phyloP scores from a whole-genome alignment of 2,888 invertebrate species.

The Alviniconcha strummeri region DNA sequence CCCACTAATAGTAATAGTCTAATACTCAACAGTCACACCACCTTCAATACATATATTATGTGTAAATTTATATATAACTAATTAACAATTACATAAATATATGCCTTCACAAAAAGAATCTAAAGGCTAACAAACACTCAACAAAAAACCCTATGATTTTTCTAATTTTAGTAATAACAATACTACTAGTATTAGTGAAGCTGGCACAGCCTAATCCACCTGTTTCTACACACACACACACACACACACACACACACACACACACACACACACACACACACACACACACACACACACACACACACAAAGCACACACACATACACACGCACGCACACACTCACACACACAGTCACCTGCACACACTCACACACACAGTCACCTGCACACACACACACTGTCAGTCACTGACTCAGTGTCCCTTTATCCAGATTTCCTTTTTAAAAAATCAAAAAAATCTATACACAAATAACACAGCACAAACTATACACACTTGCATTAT shows the following conservation, averaged over 20 bases:
- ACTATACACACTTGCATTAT: too few relatives aligned
- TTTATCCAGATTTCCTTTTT: not conserved
- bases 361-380: not conserved
- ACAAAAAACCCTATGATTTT: not conserved
- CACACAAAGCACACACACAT: not conserved
- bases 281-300: not conserved
- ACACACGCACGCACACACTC: too few relatives aligned
- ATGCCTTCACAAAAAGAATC: not conserved
- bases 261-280: not conserved
- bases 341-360: not conserved
- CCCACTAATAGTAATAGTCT: too few relatives aligned
- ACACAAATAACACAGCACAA: too few relatives aligned
- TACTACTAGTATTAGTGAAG: too few relatives aligned
- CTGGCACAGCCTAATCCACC: too few relatives aligned
- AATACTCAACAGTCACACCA: too few relatives aligned
- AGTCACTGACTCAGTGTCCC: not conserved
- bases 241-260: not conserved
- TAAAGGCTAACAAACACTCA: not conserved
- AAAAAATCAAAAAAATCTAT: too few relatives aligned
- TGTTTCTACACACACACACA: too few relatives aligned
- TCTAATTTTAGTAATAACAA: too few relatives aligned
- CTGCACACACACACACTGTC: not conserved
- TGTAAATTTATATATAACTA: too few relatives aligned
- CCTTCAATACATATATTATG: too few relatives aligned
- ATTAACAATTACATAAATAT: not conserved